Evolutionary conservation across 2,888 invertebrate species (phyloP), one percentile per base, ranked within the genome.

Genomic region (Agrilus biguttatus): DNA sequence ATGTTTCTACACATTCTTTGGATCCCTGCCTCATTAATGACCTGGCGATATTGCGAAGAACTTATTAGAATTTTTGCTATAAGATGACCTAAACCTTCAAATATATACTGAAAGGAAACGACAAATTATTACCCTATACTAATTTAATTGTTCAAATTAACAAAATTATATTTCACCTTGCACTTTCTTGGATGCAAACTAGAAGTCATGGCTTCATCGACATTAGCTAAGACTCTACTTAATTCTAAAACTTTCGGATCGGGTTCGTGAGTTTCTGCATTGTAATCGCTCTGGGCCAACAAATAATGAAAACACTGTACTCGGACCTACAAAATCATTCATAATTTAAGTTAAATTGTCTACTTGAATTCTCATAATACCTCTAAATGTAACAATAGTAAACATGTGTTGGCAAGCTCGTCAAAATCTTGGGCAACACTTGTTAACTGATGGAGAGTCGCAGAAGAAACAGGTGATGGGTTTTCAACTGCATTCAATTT

Each of bases 261-360:
- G 7, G 82, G 80, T 53, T 86, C 85, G 50, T 85, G 78, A 41
- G 79, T 78, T 62, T 84, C 83, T 54, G 80, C 77, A 47, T 78
- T 77, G 43, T 66, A 62, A 48, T 70, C 60, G 3, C 60, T 60
- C 44, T 64, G 63, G 1, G 63, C 63, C 44, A 65, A 74, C 50
- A 96, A 71, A 69, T 91, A 92, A 70, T 90, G 90, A 71, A 96
- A 95, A 66, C 95, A 96, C 62, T 93, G 92, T 36, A 96, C 92
- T 45, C 93, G 77, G 46, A 86, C 77, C 81, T 82, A 55, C 35
- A 34, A n/a, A n/a, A n/a, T n/a, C 14, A 23, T 2, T 14, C 12
- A n/a, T 35, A 34, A 21, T 40, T 23, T 3, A 34, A 14, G 12
- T 12, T 23, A 23, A 38, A 12, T 23, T 38, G 10, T n/a, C n/a